A percentile compares a stretch with the other conserved stretches of the same genome.
phyloP scores from a whole-genome alignment of 2,888 invertebrate genomes.

The Endomychus coccineus region DNA sequence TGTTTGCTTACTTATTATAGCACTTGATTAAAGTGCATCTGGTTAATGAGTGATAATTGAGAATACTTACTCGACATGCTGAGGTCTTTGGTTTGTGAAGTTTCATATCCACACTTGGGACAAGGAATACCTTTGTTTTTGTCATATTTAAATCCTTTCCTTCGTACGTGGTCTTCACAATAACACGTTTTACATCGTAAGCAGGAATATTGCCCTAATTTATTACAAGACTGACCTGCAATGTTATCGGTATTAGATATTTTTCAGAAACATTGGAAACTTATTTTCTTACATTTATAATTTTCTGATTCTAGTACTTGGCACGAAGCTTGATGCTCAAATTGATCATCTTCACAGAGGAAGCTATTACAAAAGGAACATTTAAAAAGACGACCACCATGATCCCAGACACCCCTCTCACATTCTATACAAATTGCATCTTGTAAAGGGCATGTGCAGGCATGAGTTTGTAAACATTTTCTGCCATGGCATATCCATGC shows the following conservation, averaged over 20 bases:
- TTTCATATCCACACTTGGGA: conserved; percentile 89
- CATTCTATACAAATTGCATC: conserved; percentile 90
- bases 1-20: too few relatives aligned
- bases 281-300: conserved; percentile 72
- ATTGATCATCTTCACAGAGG: conserved; percentile 91
- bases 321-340: conserved; percentile 95
- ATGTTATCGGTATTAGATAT: too few relatives aligned
- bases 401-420: conserved; percentile 91
- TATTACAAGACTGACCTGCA: conserved; percentile 86
- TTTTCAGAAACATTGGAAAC: too few relatives aligned
- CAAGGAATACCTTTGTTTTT: conserved; percentile 82
- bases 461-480: conserved; percentile 83
- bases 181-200: conserved; percentile 92
- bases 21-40: too few relatives aligned
- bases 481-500: conserved; percentile 96
- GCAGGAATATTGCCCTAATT: conserved; percentile 90
- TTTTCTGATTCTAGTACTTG: conserved; percentile 92
- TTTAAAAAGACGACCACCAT: conserved; percentile 84
- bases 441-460: conserved; percentile 82
- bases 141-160: conserved; percentile 84
- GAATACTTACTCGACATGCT: conserved; percentile 81
- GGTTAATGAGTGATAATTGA: too few relatives aligned
- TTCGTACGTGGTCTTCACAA: conserved; percentile 91
- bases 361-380: conserved; percentile 87
- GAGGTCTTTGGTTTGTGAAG: conserved; percentile 88